Percentiles rank a stretch among this genome's conserved stretches.
Evolutionary conservation across 2,113 vertebrate species (phyloP).

Genomic region (Marmota flaviventris): DNA sequence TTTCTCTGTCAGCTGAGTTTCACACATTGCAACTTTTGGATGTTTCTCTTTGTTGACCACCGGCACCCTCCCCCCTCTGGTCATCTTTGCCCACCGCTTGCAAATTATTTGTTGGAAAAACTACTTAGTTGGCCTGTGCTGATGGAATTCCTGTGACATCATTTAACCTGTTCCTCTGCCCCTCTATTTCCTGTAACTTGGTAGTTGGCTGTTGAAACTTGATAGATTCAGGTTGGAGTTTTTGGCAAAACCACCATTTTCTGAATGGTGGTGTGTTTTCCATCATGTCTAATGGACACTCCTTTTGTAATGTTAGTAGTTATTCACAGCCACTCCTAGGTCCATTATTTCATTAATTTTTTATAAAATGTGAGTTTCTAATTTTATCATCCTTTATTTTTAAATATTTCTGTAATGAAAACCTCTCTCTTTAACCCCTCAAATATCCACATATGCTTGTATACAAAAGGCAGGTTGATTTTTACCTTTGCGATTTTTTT

Average conservation of each 20-base stretch:
- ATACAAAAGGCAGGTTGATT: background rate
- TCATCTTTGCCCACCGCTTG: fast-evolving
- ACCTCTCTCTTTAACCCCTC: background rate
- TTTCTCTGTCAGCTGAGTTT: background rate
- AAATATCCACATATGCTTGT: background rate
- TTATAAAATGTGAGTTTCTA: background rate
- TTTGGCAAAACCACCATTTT: background rate
- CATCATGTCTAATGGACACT: background rate
- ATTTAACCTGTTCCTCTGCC: background rate
- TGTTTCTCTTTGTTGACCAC: background rate
- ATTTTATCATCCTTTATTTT: background rate
- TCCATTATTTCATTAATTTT: background rate
- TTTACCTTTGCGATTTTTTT: background rate
- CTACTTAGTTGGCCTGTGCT: background rate
- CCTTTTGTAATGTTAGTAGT: background rate
- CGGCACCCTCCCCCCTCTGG: too few species aligned
- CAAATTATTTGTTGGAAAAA: slow-evolving; percentile 47
- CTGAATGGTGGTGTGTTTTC: background rate
- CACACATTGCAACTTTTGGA: background rate
- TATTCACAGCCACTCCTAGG: background rate
- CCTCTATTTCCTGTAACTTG: background rate
- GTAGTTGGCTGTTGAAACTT: background rate
- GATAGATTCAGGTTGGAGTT: background rate
- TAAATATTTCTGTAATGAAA: background rate
- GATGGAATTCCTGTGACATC: background rate